phyloP scores from a whole-genome alignment of 2,888 invertebrate genomes.

The Acronicta aceris region DNA sequence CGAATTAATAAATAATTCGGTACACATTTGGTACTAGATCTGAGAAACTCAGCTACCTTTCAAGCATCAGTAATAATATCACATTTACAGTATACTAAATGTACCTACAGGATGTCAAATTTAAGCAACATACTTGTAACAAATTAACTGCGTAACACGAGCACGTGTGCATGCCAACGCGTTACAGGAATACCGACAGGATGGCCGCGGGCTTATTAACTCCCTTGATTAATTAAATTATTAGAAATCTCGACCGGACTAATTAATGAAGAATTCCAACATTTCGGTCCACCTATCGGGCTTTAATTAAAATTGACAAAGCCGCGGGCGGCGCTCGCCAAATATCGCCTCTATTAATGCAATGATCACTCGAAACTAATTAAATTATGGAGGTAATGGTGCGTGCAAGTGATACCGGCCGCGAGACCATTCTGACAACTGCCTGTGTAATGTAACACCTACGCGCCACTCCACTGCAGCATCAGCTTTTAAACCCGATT shows the following conservation, averaged over 20 bases:
- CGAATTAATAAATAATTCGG: no score
- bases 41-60: no score
- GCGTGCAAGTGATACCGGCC: conserved; percentile 84
- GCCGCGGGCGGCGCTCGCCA: conserved; percentile 82
- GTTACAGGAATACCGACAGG: conserved; percentile 81
- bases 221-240: conserved; percentile 87
- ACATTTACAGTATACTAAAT: not conserved
- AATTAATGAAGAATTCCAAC: conserved; percentile 89
- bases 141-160: conserved; percentile 58
- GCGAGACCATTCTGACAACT: conserved; percentile 55
- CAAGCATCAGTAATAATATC: not conserved
- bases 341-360: conserved; percentile 88
- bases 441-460: conserved; percentile 54
- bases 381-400: conserved; percentile 88
- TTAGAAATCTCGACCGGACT: conserved; percentile 88
- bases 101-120: conserved; percentile 37
- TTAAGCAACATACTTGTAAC: conserved; percentile 50
- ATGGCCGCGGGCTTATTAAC: conserved; percentile 82
- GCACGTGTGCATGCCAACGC: conserved; percentile 73
- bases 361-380: conserved; percentile 89
- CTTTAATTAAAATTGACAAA: conserved; percentile 89
- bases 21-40: no score
- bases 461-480: conserved; percentile 34
- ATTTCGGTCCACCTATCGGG: conserved; percentile 87
- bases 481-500: conserved; percentile 33